Evolutionary conservation across 2,888 invertebrate genomes (phyloP), one percentile per base, ranked within the genome.

Genomic region (Palloptera scutellata): DNA sequence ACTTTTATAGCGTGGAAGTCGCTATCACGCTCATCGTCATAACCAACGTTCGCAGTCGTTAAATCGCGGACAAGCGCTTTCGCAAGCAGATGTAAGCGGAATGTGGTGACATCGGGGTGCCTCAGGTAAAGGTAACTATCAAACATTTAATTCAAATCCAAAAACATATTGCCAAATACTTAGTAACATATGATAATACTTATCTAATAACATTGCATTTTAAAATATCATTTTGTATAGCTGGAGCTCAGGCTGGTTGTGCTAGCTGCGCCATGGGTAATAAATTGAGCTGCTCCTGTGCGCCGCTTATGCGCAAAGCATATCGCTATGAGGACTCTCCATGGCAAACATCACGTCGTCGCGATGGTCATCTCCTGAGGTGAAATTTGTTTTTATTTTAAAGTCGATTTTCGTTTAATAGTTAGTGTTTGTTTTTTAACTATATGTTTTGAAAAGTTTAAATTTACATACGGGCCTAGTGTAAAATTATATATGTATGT

Each of bases 271-370:
- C 90, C 85, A 96, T 97, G 97, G 97, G 97, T 87, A 97, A 97
- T 89, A 97, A 97, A 89, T 89, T 97, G 85, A 95, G 95, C 86
- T 96, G 96, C 88, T 95, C 96, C 82, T 97, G 97, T 88, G 97
- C 96, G 82, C 97, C 97, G 81, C 90, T 97, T 85, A 92, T 96
- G 87, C 92, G 96, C 88, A 97, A 96, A 89, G 95, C 94, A 84
- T 97, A 97, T 88, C 92, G 96, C 84, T 95, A 96, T 87, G 96
- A 95, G 87, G 95, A 96, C 87, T 95, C 96, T 85, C 97, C 97
- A 85, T 96, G 95, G 95, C 95, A 95, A 87, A 92, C 93, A 83
- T 92, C 92, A 73, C 88, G 93, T 77, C 89, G 94, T 78, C 88
- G 93, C 77, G 94, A 94, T 86, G 94, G 94, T 80, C 94, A 94